These are phyloP conservation scores for Mustelus asterias DNA, from an alignment of 2,113 vertebrate species.

Conservation along the genomic window DNA sequence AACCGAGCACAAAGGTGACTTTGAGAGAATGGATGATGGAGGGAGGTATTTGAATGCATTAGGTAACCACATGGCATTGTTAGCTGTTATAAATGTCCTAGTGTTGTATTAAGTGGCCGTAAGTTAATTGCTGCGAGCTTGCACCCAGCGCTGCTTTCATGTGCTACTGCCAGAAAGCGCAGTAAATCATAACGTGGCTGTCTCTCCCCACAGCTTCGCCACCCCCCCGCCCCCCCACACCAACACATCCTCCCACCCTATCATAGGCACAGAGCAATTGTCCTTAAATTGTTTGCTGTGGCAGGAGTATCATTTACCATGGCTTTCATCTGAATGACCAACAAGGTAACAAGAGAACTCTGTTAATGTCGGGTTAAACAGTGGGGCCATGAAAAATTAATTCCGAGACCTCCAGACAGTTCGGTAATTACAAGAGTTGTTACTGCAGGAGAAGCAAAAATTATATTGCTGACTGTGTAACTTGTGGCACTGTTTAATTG, in stretches of 20 bases:
- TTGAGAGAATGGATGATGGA: background rate
- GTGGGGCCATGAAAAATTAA: background rate
- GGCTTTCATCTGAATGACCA: background rate
- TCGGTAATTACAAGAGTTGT: background rate
- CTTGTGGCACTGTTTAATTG: background rate
- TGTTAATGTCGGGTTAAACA: slow-evolving; percentile 14
- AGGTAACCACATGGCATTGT: background rate
- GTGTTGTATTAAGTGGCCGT: background rate
- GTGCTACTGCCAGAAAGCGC: background rate
- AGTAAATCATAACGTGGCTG: slow-evolving; percentile 5
- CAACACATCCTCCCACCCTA: background rate
- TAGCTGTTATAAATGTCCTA: background rate
- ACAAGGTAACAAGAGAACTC: background rate
- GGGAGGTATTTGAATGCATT: background rate
- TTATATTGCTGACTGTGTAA: background rate
- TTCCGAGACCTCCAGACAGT: slow-evolving; percentile 6
- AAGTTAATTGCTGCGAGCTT: slow-evolving; percentile 1
- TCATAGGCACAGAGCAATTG: slow-evolving; percentile 11
- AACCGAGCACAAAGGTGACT: background rate
- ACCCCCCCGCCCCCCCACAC: background rate
- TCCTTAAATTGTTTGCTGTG: background rate
- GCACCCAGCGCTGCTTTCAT: background rate
- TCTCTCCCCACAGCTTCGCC: background rate
- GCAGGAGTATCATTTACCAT: background rate
- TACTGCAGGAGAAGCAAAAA: background rate